Evolutionary conservation across 1,140 invertebrate genomes (phyloP).

Genomic region (Rhyzopertha dominica): DNA sequence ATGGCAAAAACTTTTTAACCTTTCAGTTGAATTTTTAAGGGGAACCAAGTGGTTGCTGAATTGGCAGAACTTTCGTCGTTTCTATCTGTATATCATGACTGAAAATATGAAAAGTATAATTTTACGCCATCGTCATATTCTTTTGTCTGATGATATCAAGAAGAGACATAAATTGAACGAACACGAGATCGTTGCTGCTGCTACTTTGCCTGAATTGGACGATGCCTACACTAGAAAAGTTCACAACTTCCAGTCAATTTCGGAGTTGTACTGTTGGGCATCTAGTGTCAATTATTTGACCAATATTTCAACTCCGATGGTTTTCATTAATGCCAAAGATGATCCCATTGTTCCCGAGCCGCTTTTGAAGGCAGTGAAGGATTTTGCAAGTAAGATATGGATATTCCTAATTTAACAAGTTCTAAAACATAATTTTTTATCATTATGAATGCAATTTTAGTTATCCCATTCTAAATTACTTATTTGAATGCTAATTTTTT

Average conservation of each 20-base stretch:
- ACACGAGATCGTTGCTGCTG: conserved; percentile 75
- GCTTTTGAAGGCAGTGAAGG: conserved; percentile 64
- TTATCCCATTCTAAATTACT: no score
- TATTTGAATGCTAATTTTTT: no score
- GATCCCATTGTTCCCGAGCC: conserved; percentile 81
- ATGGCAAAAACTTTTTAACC: background rate
- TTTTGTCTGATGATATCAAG: conserved; percentile 72
- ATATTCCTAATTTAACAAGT: no score
- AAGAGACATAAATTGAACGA: conserved; percentile 64
- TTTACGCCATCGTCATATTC: conserved; percentile 66
- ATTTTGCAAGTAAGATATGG: conserved; percentile 69
- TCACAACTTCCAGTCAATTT: conserved; percentile 70
- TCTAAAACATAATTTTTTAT: no score
- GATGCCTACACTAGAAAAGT: conserved; percentile 79
- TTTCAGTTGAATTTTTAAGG: conserved; percentile 47
- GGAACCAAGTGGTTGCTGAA: conserved; percentile 72
- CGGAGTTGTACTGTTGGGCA: conserved; percentile 77
- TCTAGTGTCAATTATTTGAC: conserved; percentile 73
- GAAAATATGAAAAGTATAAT: conserved; percentile 85
- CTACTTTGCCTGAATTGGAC: conserved; percentile 80
- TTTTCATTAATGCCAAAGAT: conserved; percentile 83
- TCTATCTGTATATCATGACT: conserved; percentile 90
- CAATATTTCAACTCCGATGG: conserved; percentile 74
- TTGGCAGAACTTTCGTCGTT: conserved; percentile 81
- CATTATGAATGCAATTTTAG: no score